Evolutionary conservation across 2,888 invertebrate genomes (phyloP).

Genomic region (Trisateles emortualis): DNA sequence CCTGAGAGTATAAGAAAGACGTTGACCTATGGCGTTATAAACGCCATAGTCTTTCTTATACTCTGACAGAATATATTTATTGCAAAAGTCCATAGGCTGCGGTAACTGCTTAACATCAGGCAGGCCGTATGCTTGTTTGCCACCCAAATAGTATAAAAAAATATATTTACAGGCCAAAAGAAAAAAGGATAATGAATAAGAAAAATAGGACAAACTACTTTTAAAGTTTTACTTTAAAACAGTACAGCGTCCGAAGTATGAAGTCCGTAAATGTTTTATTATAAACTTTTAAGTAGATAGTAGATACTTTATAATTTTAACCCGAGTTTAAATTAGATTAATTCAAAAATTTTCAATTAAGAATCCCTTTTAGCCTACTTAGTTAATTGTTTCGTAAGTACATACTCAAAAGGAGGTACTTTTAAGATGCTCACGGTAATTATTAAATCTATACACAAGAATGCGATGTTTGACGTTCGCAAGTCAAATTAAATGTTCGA

Average conservation of each 20-base stretch:
- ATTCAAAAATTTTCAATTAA: constrained; percentile 45
- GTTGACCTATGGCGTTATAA: too few relatives aligned
- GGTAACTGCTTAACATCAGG: neutral
- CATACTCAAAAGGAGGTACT: constrained; percentile 18
- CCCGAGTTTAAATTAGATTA: constrained; percentile 38
- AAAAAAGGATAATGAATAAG: neutral
- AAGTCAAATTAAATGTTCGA: neutral
- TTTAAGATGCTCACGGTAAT: constrained; percentile 17
- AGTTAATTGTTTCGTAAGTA: constrained; percentile 46
- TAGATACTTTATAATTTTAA: constrained; percentile 36
- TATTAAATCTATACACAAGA: constrained; percentile 18
- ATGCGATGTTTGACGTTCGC: constrained; percentile 1
- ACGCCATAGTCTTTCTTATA: too few relatives aligned
- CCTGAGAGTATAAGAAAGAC: too few relatives aligned
- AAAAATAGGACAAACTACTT: constrained; percentile 1
- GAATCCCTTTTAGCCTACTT: constrained; percentile 48
- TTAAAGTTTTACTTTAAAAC: constrained; percentile 1
- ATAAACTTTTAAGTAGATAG: constrained; percentile 35
- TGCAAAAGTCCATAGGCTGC: too few relatives aligned
- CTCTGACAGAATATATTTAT: too few relatives aligned
- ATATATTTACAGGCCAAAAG: too few relatives aligned
- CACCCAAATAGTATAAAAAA: too few relatives aligned
- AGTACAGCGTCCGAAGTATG: constrained; percentile 1
- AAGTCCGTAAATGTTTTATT: constrained; percentile 12
- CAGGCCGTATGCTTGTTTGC: too few relatives aligned